These are phyloP conservation scores for Mythimna pallens DNA, from an alignment of 2,888 invertebrate species.

Conservation along the genomic window DNA sequence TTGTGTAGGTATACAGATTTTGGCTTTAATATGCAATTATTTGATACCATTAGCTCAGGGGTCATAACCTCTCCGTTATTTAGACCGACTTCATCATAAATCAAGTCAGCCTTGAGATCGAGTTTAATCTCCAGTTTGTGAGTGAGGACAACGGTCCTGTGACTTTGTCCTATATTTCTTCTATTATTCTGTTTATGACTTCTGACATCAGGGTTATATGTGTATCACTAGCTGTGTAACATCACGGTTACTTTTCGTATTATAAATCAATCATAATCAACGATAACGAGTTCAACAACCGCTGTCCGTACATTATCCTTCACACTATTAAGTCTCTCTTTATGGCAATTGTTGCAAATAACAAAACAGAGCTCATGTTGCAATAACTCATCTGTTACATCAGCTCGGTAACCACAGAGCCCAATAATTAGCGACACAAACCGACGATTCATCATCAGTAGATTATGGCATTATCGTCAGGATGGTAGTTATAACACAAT, in stretches of 20 bases:
- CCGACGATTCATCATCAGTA: constrained; percentile 39
- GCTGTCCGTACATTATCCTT: neutral
- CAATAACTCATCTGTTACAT: constrained; percentile 32
- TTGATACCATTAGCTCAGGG: constrained; percentile 46
- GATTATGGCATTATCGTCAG: constrained; percentile 45
- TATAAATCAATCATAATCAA: constrained; percentile 17
- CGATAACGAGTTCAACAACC: constrained; percentile 11
- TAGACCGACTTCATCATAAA: constrained; percentile 40
- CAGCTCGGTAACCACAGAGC: constrained; percentile 29
- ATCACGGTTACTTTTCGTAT: neutral
- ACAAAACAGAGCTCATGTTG: constrained; percentile 13
- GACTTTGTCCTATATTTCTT: neutral
- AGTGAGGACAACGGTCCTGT: neutral
- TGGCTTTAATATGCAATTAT: constrained; percentile 44
- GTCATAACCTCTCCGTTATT: constrained; percentile 42
- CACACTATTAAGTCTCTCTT: neutral
- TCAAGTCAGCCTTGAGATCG: constrained; percentile 27
- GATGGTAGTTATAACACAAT: constrained; percentile 52
- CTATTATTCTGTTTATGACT: neutral
- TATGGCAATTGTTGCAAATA: constrained; percentile 2
- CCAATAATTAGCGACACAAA: constrained; percentile 50
- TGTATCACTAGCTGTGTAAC: neutral
- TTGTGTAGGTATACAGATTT: constrained; percentile 23
- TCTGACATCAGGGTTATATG: neutral
- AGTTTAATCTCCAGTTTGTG: constrained; percentile 19